Conservation (phyloP, 2,888 invertebrate genomes). For the Micropterix aruncella region DNA sequence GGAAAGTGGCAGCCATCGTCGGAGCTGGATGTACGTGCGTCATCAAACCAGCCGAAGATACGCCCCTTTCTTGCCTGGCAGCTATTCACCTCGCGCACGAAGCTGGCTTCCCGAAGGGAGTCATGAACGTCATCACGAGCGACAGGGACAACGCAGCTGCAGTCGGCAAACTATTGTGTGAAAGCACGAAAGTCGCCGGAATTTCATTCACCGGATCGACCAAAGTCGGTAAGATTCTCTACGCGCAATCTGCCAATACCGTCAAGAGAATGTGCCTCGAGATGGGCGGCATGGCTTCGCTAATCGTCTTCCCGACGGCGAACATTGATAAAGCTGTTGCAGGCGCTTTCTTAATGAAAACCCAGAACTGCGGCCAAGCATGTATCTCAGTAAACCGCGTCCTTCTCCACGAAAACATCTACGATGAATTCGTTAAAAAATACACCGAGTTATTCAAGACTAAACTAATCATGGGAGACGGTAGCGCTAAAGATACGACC, state of each 20-base stretch:
- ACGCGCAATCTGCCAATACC: slow-evolving; percentile 70
- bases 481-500: slow-evolving; percentile 53
- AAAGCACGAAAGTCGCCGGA: slow-evolving; percentile 67
- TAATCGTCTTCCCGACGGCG: slow-evolving; percentile 90
- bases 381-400: slow-evolving; percentile 92
- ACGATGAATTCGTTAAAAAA: slow-evolving; percentile 63
- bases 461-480: slow-evolving; percentile 68
- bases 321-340: slow-evolving; percentile 73
- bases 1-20: slow-evolving; percentile 89
- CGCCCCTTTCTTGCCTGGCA: slow-evolving; percentile 86
- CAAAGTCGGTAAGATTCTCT: slow-evolving; percentile 76
- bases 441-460: slow-evolving; percentile 50
- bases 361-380: slow-evolving; percentile 92
- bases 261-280: slow-evolving; percentile 89
- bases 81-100: slow-evolving; percentile 71
- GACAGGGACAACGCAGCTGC: slow-evolving; percentile 57
- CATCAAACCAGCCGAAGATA: slow-evolving; percentile 91
- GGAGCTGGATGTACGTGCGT: slow-evolving; percentile 94
- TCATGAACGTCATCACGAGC: slow-evolving; percentile 81
- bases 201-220: slow-evolving; percentile 96
- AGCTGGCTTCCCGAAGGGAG: slow-evolving; percentile 87
- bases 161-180: slow-evolving; percentile 78
- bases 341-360: slow-evolving; percentile 84
- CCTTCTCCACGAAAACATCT: slow-evolving; percentile 64
- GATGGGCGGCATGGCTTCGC: slow-evolving; percentile 96